phyloP scores from a whole-genome alignment of 2,888 invertebrate species.

The Clitarchus hookeri region DNA sequence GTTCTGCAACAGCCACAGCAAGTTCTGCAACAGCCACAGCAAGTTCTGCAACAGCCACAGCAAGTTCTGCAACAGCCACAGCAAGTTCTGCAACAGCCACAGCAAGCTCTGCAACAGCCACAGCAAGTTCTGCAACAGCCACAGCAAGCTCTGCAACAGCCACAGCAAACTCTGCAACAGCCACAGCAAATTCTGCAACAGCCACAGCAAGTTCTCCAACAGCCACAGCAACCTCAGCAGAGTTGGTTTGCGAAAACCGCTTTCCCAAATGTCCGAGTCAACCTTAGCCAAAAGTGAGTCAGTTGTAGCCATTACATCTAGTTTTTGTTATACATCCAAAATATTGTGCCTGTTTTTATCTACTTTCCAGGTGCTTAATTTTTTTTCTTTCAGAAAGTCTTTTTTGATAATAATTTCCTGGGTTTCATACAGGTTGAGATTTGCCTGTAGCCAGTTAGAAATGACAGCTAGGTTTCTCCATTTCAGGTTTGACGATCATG shows the following conservation, averaged over 20 bases:
- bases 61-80: background rate
- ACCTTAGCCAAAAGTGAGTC: constrained; percentile 22
- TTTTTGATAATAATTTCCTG: too few relatives aligned
- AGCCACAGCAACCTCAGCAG: constrained; percentile 28
- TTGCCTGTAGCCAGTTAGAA: too few relatives aligned
- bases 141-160: constrained; percentile 31
- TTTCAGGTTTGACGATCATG: background rate
- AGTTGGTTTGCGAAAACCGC: constrained; percentile 23
- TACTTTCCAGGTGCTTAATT: too few relatives aligned
- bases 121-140: background rate
- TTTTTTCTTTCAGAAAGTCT: too few relatives aligned
- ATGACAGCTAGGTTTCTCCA: too few relatives aligned
- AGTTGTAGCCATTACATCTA: too few relatives aligned
- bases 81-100: background rate
- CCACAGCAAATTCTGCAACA: background rate
- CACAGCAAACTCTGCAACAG: constrained; percentile 25
- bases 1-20: constrained; percentile 4
- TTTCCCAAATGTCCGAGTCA: background rate
- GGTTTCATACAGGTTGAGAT: too few relatives aligned
- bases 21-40: constrained; percentile 38
- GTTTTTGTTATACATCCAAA: too few relatives aligned
- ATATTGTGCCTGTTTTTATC: too few relatives aligned
- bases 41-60: constrained; percentile 28
- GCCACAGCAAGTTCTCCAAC: constrained; percentile 31
- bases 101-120: background rate